A percentile compares a stretch with the other conserved stretches of the same genome.
Conservation (phyloP, 2,888 invertebrate species). For the Spilarctia lutea region DNA sequence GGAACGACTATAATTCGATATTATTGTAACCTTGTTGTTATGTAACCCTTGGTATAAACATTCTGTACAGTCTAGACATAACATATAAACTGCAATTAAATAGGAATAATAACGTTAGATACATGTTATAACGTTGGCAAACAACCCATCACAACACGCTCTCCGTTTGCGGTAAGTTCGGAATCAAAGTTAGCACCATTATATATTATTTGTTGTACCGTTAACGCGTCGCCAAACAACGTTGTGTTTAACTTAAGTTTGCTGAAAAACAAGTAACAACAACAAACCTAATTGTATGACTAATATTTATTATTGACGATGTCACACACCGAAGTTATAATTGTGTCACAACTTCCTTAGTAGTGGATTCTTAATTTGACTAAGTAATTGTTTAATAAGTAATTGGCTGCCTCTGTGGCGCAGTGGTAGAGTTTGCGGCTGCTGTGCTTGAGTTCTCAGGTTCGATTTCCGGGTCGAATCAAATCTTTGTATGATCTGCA, state of each 20-base stretch:
- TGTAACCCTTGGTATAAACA: too few species aligned
- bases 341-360: neutral
- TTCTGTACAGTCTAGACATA: neutral
- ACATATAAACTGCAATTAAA: neutral
- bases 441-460: too few species aligned
- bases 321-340: neutral
- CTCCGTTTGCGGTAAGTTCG: neutral
- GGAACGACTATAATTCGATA: too few species aligned
- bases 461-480: too few species aligned
- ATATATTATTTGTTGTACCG: neutral
- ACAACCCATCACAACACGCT: neutral
- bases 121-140: neutral
- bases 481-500: too few species aligned
- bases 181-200: neutral
- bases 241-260: neutral
- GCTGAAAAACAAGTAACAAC: neutral
- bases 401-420: too few species aligned
- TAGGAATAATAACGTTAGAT: neutral
- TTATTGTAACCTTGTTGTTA: too few species aligned
- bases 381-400: too few species aligned
- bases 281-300: neutral
- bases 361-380: neutral
- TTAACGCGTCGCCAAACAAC: neutral
- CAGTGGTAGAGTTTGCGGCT: too few species aligned
- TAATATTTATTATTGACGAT: neutral